These are phyloP conservation scores for Drosophila lacicola DNA, from an alignment of 2,888 invertebrate genomes.

Conservation along the genomic window DNA sequence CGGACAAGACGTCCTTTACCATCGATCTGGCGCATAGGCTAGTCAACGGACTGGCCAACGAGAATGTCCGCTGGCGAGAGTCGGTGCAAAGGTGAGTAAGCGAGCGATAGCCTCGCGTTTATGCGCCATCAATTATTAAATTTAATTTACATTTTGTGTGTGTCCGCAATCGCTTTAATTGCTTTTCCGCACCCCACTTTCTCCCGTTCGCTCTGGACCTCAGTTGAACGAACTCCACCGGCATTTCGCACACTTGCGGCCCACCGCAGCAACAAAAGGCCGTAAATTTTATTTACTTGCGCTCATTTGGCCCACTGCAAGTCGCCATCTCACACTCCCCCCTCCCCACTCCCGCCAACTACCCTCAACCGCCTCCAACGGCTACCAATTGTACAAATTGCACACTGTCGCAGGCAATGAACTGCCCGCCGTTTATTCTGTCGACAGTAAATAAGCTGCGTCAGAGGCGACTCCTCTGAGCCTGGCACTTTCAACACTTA, in stretches of 20 bases:
- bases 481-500: constrained; percentile 52
- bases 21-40: constrained; percentile 96
- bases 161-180: constrained; percentile 73
- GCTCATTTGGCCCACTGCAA: constrained; percentile 59
- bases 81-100: constrained; percentile 82
- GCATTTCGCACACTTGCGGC: constrained; percentile 59
- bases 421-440: constrained; percentile 61
- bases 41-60: constrained; percentile 96
- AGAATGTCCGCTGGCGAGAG: constrained; percentile 88
- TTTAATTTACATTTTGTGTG: constrained; percentile 76
- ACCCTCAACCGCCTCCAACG: constrained; percentile 6
- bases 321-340: constrained; percentile 12
- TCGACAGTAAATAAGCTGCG: constrained; percentile 56
- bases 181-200: constrained; percentile 43
- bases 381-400: constrained; percentile 59
- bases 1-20: constrained; percentile 94
- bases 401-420: constrained; percentile 63
- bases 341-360: neutral
- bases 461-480: constrained; percentile 26
- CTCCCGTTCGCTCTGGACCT: neutral
- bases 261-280: constrained; percentile 71
- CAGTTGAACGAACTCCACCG: constrained; percentile 57
- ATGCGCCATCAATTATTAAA: constrained; percentile 78
- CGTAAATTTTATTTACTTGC: constrained; percentile 77
- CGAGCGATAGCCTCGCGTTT: constrained; percentile 48